Conservation (phyloP, 2,113 vertebrate species). For the Alligator sinensis region DNA sequence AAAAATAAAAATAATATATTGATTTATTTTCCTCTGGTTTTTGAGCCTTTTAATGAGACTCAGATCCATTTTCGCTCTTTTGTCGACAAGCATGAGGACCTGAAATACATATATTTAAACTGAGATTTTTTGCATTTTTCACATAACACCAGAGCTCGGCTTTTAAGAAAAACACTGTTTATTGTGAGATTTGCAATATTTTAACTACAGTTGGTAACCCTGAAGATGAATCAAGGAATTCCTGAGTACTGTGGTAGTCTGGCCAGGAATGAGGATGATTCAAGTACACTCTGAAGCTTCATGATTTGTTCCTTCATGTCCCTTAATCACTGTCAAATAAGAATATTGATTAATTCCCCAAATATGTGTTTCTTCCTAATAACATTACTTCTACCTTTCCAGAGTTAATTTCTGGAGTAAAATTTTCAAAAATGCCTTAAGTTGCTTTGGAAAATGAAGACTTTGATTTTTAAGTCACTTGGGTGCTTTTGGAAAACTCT, state of each 20-base stretch:
- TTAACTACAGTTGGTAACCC: neutral
- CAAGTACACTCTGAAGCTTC: neutral
- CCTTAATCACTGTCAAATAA: neutral
- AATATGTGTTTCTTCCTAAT: neutral
- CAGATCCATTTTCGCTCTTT: neutral
- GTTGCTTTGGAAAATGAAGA: neutral
- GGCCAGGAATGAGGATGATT: neutral
- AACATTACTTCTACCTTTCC: neutral
- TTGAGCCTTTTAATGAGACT: neutral
- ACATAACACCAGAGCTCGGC: neutral
- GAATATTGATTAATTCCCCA: neutral
- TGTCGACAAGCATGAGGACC: neutral
- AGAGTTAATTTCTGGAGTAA: neutral
- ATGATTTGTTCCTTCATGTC: neutral
- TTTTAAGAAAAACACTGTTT: neutral
- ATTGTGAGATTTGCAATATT: neutral
- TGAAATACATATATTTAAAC: neutral
- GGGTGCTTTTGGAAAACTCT: neutral
- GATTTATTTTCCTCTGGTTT: neutral
- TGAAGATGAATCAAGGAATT: neutral
- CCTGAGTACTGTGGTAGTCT: neutral
- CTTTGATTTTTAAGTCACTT: slow-evolving; percentile 11
- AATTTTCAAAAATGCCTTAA: neutral
- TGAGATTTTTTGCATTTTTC: neutral
- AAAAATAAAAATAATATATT: neutral